These are phyloP conservation scores for Peromyscus aztecus DNA, from an alignment of 2,797 vertebrate genomes.

Conservation along the genomic window DNA sequence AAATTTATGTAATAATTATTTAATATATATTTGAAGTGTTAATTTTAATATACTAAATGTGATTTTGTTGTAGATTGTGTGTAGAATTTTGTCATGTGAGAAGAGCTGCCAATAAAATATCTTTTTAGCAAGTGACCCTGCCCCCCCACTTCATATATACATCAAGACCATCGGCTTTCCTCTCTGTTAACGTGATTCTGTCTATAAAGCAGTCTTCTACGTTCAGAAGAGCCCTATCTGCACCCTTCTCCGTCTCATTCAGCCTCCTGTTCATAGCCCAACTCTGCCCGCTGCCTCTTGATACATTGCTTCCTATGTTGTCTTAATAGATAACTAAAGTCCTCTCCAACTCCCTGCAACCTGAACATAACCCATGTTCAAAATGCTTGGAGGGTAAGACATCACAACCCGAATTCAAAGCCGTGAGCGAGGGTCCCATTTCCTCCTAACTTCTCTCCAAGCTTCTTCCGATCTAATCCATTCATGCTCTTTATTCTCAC, in stretches of 20 bases:
- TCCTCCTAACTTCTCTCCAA: background rate
- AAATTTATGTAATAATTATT: conserved; percentile 48
- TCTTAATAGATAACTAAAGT: conserved; percentile 5
- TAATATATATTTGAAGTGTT: conserved; percentile 60
- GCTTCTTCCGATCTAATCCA: background rate
- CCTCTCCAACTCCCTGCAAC: background rate
- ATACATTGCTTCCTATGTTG: background rate
- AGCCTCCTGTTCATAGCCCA: background rate
- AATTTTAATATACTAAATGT: conserved; percentile 54
- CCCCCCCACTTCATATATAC: background rate
- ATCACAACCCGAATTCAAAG: background rate
- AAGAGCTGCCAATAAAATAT: conserved; percentile 66
- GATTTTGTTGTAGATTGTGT: conserved; percentile 41
- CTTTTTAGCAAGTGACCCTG: conserved; percentile 17
- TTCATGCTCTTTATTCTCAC: too few species aligned
- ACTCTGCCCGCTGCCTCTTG: background rate
- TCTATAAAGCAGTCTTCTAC: background rate
- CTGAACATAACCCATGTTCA: background rate
- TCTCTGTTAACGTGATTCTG: background rate
- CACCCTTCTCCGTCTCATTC: background rate
- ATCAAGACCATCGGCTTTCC: background rate
- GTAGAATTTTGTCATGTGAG: conserved; percentile 49
- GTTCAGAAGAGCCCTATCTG: background rate
- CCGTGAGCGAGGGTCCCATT: background rate
- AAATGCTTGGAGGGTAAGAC: background rate